These are phyloP conservation scores for Micropterix aruncella DNA, from an alignment of 2,888 invertebrate species.

Conservation along the genomic window DNA sequence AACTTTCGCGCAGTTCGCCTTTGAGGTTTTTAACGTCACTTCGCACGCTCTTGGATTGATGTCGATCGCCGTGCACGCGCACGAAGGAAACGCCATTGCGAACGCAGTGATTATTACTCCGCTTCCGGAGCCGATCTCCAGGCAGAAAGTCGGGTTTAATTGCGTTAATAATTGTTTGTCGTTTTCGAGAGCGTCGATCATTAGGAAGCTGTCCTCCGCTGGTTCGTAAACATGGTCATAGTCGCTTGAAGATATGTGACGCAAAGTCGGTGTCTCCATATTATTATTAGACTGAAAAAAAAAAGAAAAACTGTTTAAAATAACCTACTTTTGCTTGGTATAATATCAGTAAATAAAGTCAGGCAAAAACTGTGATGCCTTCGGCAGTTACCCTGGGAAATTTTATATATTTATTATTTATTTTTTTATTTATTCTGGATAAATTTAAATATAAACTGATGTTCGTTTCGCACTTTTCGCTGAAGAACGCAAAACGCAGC, in stretches of 20 bases:
- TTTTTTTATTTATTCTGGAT: no score
- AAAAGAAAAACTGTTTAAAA: no score
- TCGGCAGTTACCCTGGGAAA: no score
- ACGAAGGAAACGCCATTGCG: slow-evolving; percentile 36
- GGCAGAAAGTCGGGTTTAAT: slow-evolving; percentile 47
- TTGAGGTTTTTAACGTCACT: slow-evolving; percentile 55
- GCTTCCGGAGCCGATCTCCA: slow-evolving; percentile 90
- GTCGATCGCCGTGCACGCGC: slow-evolving; percentile 59
- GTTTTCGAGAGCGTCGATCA: slow-evolving; percentile 85
- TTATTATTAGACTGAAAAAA: slow-evolving; percentile 8
- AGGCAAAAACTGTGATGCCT: no score
- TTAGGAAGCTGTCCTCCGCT: slow-evolving; percentile 88
- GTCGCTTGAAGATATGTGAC: slow-evolving; percentile 39
- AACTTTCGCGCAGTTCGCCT: slow-evolving; percentile 47
- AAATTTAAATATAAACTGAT: slow-evolving; percentile 70
- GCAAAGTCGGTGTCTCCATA: slow-evolving; percentile 60
- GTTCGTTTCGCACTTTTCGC: slow-evolving; percentile 75
- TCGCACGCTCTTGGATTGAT: slow-evolving; percentile 70
- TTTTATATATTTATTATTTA: no score
- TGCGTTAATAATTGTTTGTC: slow-evolving; percentile 48
- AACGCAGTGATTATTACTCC: slow-evolving; percentile 84
- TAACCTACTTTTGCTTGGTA: no score
- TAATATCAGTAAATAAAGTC: no score
- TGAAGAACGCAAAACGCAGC: slow-evolving; percentile 46
- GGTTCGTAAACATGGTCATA: slow-evolving; percentile 79